phyloP scores from a whole-genome alignment of 2,113 vertebrate genomes.

The Nothocercus nigrocapillus region DNA sequence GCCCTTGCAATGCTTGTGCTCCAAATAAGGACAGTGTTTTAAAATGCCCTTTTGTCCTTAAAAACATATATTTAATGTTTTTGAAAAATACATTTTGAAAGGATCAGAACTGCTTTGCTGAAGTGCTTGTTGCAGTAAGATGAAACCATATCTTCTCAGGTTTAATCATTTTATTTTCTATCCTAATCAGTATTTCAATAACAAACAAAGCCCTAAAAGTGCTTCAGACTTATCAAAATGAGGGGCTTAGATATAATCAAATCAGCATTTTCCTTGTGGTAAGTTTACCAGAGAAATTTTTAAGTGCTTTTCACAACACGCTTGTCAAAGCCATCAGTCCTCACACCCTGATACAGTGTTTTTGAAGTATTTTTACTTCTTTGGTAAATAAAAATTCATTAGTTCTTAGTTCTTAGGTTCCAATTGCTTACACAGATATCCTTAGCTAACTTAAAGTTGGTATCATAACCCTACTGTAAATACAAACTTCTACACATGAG shows the following conservation, averaged over 20 bases:
- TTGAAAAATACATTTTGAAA: not conserved
- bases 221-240: not conserved
- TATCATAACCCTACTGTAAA: conserved; percentile 78
- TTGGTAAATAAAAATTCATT: conserved; percentile 76
- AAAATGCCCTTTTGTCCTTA: not conserved
- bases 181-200: not conserved
- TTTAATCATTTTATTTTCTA: not conserved
- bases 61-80: not conserved
- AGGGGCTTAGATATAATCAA: not conserved
- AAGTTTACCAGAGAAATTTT: not conserved
- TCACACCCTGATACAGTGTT: not conserved
- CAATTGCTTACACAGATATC: conserved; percentile 70
- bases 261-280: not conserved
- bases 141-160: not conserved
- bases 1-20: not conserved
- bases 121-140: not conserved
- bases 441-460: conserved; percentile 77
- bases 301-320: not conserved
- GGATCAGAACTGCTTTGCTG: not conserved
- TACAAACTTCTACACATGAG: conserved; percentile 75
- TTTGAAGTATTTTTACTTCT: conserved; percentile 26
- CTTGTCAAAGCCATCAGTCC: not conserved
- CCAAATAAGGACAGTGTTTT: not conserved
- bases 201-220: not conserved
- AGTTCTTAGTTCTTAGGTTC: conserved; percentile 71